Base-by-base conservation (phyloP, 2,888 invertebrate genomes). In the Lumbricus terrestris region DNA sequence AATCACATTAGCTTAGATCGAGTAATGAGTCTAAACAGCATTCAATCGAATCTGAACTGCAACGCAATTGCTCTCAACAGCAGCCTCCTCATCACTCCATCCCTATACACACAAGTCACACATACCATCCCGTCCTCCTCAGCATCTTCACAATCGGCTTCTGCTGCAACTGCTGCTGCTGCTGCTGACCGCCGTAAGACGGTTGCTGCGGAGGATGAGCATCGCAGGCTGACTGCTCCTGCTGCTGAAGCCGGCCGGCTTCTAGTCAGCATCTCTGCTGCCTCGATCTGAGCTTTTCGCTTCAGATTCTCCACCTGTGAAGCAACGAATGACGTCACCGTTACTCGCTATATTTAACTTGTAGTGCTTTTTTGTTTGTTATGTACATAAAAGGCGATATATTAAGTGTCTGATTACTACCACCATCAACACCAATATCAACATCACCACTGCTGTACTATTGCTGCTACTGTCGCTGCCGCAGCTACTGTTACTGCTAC, bases 251-350 rank as follows among this genome's bases (percentile, higher is more conserved):
- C 85, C 23, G 35, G 29, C 69, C 16, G 2, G n/a, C n/a, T 97
- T 29, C 97, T 97, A 96, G 99, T 99, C 96, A 99, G 98, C 95
- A 99, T 97, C 96, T 99, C 99, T 88, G 99, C 99, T 69, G 99
- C 99, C 1, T 98, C 98, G 95, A 99, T 98, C 95, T 98, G 97
- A 89, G 97, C 97, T 95, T 99, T 99, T 94, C 99, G 99, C 90
- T 98, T 98, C 94, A 99, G 96, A 96, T 99, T 99, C 96, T 99
- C 99, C 93, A 99, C 99, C 97, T 96, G 92, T 69, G n/a, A 69
- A n/a, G 11, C 8, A 69, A 69, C 69, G 69, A 69, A 69, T 69
- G n/a, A 69, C 47, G 38, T 85, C 40, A 18, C n/a, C 37, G 54
- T n/a, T 23, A 54, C 38, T 89, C 16, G 18, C 88, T 90, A 37